These are phyloP conservation scores for Takifugu flavidus DNA, from an alignment of 2,113 vertebrate genomes.

Conservation along the genomic window DNA sequence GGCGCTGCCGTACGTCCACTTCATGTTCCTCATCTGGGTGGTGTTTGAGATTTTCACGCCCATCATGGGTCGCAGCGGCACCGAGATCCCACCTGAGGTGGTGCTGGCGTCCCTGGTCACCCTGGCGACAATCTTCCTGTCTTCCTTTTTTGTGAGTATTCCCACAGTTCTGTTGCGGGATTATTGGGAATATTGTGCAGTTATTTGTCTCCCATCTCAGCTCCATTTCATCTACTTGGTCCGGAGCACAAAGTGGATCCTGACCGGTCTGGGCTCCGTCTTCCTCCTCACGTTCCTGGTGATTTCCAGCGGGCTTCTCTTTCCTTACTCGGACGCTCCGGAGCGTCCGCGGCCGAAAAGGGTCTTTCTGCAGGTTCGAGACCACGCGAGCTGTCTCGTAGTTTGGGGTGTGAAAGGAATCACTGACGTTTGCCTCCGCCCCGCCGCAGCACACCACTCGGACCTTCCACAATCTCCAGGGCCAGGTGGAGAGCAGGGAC, in stretches of 20 bases:
- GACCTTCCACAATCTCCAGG: constrained; percentile 84
- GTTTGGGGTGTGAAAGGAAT: background rate
- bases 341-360: constrained; percentile 87
- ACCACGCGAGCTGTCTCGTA: constrained; percentile 9
- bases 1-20: constrained; percentile 86
- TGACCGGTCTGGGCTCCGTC: constrained; percentile 76
- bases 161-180: background rate
- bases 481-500: constrained; percentile 82
- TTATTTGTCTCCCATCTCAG: constrained; percentile 64
- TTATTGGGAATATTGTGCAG: background rate
- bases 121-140: constrained; percentile 80
- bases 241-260: constrained; percentile 82
- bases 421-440: background rate
- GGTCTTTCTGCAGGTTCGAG: constrained; percentile 87
- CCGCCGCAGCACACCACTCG: constrained; percentile 80
- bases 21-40: constrained; percentile 91
- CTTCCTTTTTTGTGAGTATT: constrained; percentile 90
- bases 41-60: constrained; percentile 97
- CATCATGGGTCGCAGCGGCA: constrained; percentile 92
- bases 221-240: constrained; percentile 91
- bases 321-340: constrained; percentile 83
- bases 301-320: constrained; percentile 86
- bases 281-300: constrained; percentile 80
- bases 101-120: constrained; percentile 85
- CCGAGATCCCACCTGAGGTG: constrained; percentile 89